Conservation (phyloP, 1,140 invertebrate species). For the Antheraea mylitta region DNA sequence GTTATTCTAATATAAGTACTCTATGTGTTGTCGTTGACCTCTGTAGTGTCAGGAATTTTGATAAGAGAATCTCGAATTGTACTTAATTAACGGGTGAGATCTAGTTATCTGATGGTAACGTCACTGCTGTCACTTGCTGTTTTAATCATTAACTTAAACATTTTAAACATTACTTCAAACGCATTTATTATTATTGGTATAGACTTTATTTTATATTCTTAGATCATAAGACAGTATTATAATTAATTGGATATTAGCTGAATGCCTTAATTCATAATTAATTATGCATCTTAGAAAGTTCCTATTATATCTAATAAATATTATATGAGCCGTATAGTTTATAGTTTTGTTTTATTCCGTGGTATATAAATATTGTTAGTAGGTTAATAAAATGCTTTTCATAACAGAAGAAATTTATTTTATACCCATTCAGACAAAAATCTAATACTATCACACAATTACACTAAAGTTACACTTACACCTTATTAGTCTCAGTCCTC, state of each 20-base stretch:
- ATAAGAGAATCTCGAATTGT: conserved; percentile 12
- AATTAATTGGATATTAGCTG: neutral
- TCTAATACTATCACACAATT: no score
- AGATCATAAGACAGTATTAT: conserved; percentile 8
- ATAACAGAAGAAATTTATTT: no score
- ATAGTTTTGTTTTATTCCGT: neutral
- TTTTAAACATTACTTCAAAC: neutral
- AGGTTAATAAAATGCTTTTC: neutral
- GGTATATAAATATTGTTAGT: neutral
- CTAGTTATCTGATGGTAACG: conserved; percentile 1
- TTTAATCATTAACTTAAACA: neutral
- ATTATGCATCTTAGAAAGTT: neutral
- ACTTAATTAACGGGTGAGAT: conserved; percentile 12
- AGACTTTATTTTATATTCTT: conserved; percentile 1
- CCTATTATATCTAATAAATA: neutral
- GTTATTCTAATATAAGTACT: conserved; percentile 2
- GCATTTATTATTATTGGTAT: conserved; percentile 12
- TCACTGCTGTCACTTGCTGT: neutral
- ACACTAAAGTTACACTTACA: no score
- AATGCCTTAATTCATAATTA: neutral
- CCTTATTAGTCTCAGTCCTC: no score
- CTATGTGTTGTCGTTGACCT: neutral
- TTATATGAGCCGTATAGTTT: neutral
- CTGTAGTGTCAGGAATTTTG: conserved; percentile 10
- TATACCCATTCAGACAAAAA: no score